phyloP scores from a whole-genome alignment of 2,888 invertebrate species.

The Nesidiocoris tenuis region DNA sequence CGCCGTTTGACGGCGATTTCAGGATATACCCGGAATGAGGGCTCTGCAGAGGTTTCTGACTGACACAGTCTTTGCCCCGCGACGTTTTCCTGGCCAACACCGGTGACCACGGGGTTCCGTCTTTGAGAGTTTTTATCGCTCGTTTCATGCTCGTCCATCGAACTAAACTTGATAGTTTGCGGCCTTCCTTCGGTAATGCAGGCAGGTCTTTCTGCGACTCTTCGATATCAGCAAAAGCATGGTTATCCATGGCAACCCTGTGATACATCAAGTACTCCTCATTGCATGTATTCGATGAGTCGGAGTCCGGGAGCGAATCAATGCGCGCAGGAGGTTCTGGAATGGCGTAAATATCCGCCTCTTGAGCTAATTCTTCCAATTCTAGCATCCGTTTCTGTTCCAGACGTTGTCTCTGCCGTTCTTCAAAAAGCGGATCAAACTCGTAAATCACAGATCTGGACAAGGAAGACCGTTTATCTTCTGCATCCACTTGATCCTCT shows the following conservation, averaged over 20 bases:
- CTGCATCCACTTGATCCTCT: conserved; percentile 31
- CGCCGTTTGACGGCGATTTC: conserved; percentile 55
- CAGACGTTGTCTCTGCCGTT: conserved; percentile 31
- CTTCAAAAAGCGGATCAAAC: conserved; percentile 64
- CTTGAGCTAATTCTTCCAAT: conserved; percentile 19
- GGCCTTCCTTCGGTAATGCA: conserved; percentile 12
- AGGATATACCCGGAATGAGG: conserved; percentile 64
- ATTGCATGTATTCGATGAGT: conserved; percentile 37
- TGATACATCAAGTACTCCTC: conserved; percentile 49
- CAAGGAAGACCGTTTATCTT: conserved; percentile 10
- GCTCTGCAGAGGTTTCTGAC: conserved; percentile 56
- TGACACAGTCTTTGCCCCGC: conserved; percentile 52
- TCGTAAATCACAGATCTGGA: conserved; percentile 63
- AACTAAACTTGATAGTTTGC: conserved; percentile 46
- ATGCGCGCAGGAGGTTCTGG: conserved; percentile 50
- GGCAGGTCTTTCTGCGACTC: conserved; percentile 29
- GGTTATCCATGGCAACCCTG: conserved; percentile 36
- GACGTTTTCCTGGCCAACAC: conserved; percentile 49
- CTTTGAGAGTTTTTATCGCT: conserved; percentile 51
- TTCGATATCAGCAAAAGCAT: conserved; percentile 15
- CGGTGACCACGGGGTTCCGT: conserved; percentile 49
- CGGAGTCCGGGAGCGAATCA: conserved; percentile 49
- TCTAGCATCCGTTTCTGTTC: conserved; percentile 20
- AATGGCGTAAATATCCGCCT: conserved; percentile 37
- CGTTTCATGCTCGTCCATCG: conserved; percentile 52